Base-by-base conservation (phyloP, 2,113 vertebrate species). In the Chauna torquata region DNA sequence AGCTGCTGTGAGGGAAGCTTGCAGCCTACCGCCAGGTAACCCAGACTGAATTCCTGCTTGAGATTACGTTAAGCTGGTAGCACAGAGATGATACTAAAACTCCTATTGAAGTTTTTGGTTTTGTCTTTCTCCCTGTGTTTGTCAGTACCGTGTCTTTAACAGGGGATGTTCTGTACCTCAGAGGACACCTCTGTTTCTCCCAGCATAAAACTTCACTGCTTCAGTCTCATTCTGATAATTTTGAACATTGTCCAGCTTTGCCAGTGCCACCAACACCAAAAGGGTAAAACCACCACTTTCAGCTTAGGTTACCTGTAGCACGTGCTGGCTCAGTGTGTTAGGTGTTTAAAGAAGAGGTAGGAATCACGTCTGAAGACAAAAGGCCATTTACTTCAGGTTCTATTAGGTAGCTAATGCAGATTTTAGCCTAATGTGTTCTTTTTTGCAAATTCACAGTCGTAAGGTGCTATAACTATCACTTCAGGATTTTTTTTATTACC, bases 11-110 rank as follows among this genome's bases (percentile, higher is more conserved):
- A 62, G 72, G 57, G 38, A 20, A 30, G 17, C 8, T 24, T 64
- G 12, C 50, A 80, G 64, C 30, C 27, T 32, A 3, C 24, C 47
- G 75, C 8, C 44, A 49, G 45, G 36, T 50, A 12, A 6, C 4
- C 2, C 69, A 36, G 16, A 12, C 44, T 3, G 19, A 11, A 2
- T 20, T 38, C 12, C 16, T 76, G 34, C 22, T 55, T 5, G 5
- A 8, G 8, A 1, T 9, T 5, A 1, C 15, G 28, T 36, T 27
- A n/a, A 3, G 0, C 1, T 7, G 50, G 44, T 36, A 54, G 54
- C 9, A 1, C 40, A 7, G 50, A 74, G 44, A 34, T 0, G 3
- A 0, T 12, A 3, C 22, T 6, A 8, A 11, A 28, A 3, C 24
- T 45, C 32, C 38, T 7, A 1, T 4, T 36, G 23, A 15, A 12